Base-by-base conservation (phyloP, 53 echinoderm and acorn worm species). In the Echinometra lucunter region DNA sequence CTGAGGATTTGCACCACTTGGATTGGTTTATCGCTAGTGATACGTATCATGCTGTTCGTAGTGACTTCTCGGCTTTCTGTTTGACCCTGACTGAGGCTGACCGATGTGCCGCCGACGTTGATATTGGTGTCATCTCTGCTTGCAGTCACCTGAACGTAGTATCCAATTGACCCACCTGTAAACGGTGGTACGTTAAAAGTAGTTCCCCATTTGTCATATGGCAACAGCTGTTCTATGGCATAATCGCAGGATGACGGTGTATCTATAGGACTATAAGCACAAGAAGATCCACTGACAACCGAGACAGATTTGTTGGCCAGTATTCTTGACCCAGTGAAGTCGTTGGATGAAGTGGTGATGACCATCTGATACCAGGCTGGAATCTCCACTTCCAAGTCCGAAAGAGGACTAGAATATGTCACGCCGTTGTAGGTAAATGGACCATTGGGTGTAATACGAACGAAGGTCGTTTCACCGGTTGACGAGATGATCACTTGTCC, bases 1-100 rank as follows among this genome's bases (percentile, higher is more conserved):
- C 44, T 85, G 25, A 94, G 82, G 83, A 57, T 19, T 81, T 94
- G 94, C n/a, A 83, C 94, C 28, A 94, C 94, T 60, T 94, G 94
- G 34, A 94, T 63, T 16, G 94, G 94, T 12, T 94, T 37, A 63
- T 94, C 94, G 34, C 94, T 94, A 23, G 82, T 94, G n/a, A 94
- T 94, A 15, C 85, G 85, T 8, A 94, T 63, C 40, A 94, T 83
- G 82, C 12, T 28, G 58, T 94, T 63, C 18, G 85, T 57, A 28
- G 78, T 78, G 7, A 94, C 66, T 38, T 82, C 83, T 38, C 45
- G 58, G 44, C 63, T 63, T 12, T 94, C 28, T 12, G 66, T 63
- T 28, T 83, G 56, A 15, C 94, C 94, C 25, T 83, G 82, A 19
- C 23, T 40, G 10, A 94, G 85, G 47, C 56, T 38, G 12, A 94